Base-by-base conservation (phyloP, 2,113 vertebrate species). In the Rhombomys opimus region DNA sequence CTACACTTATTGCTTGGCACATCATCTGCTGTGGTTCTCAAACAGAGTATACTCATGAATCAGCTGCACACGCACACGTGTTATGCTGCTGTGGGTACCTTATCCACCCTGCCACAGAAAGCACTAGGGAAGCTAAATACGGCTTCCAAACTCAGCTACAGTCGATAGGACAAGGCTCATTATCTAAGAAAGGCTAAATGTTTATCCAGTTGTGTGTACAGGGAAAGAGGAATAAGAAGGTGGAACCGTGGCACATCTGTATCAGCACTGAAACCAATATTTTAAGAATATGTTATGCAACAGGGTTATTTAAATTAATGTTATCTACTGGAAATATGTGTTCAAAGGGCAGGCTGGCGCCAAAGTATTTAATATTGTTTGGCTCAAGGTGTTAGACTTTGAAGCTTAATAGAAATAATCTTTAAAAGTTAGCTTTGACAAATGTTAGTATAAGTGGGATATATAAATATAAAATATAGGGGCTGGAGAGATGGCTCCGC, bases 271-370 rank as follows among this genome's bases (percentile, higher is more conserved):
- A 59, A 96, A 50, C 6, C 35, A 3, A 54, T 25, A 11, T 72
- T 94, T 91, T 32, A 85, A 96, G 14, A 52, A 7, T 57, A 86
- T 93, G 90, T 94, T 90, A 95, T 46, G 81, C 84, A 70, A 84
- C 7, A 92, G 96, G 96, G 97, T 97, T 98, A 98, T 95, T 97
- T 93, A 23, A 96, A 94, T 91, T 61, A 95, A 4, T 50, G 70
- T 57, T 95, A 68, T 90, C 78, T 88, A 95, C 61, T 96, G 85
- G 65, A 93, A 97, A 94, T 96, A 98, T 12, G 81, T 97, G 92
- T 61, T 97, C 52, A 72, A 72, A 89, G 95, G 92, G 57, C 93
- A 97, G 84, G 85, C 96, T 97, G 95, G 86, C 81, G 70, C 8
- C 0, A 80, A 92, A 96, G 85, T 93, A 95, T 32, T 95, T 81